Evolutionary conservation across 2,888 invertebrate species (phyloP).

Genomic region (Darwinula stevensoni): DNA sequence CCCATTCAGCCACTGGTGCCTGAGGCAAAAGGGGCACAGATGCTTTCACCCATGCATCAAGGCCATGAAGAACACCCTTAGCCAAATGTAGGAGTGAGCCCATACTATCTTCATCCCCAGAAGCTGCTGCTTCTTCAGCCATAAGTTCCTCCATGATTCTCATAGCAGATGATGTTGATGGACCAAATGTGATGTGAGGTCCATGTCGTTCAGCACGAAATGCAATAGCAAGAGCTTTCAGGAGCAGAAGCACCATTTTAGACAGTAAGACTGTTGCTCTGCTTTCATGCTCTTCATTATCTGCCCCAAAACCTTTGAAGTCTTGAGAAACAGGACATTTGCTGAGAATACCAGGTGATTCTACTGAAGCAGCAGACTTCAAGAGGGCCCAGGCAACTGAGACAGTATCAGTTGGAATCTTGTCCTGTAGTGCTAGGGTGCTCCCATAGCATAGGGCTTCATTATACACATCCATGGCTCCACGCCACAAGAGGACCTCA

Average conservation of each 20-base stretch:
- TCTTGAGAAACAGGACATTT: too few species aligned
- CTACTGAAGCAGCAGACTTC: too few species aligned
- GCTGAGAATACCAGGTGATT: too few species aligned
- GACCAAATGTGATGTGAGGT: too few species aligned
- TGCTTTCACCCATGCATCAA: slow-evolving; percentile 50
- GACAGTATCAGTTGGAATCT: slow-evolving; percentile 48
- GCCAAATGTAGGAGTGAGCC: too few species aligned
- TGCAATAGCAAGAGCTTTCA: slow-evolving; percentile 58
- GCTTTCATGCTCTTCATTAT: too few species aligned
- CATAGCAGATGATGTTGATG: too few species aligned
- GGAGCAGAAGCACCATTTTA: slow-evolving; percentile 51
- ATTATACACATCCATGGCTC: slow-evolving; percentile 52
- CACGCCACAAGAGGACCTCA: slow-evolving; percentile 35
- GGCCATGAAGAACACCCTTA: slow-evolving; percentile 33
- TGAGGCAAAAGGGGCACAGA: slow-evolving; percentile 59
- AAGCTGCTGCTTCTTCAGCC: slow-evolving; percentile 32
- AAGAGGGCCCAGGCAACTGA: not conserved
- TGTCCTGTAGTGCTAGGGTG: slow-evolving; percentile 57
- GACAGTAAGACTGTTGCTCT: slow-evolving; percentile 34
- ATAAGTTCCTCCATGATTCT: slow-evolving; percentile 18
- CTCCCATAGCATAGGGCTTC: slow-evolving; percentile 74
- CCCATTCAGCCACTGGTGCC: slow-evolving; percentile 55
- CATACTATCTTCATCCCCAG: too few species aligned
- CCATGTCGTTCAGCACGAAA: too few species aligned
- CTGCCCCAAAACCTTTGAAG: too few species aligned